These are phyloP conservation scores for Battus philenor DNA, from an alignment of 1,140 invertebrate genomes.

Conservation along the genomic window DNA sequence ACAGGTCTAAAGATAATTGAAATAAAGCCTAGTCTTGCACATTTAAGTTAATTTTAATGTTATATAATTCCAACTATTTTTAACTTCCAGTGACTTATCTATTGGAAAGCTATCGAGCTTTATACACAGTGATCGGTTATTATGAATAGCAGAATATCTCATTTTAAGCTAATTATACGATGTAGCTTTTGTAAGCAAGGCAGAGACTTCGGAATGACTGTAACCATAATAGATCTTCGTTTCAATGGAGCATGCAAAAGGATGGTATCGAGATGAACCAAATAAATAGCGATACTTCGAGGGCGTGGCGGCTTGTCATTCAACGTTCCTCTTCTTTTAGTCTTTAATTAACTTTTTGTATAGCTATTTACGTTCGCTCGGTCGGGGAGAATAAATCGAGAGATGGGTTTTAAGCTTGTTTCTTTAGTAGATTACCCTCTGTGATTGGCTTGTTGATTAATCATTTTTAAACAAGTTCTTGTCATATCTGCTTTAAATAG, in stretches of 20 bases:
- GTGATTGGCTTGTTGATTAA: too few species aligned
- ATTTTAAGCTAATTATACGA: neutral
- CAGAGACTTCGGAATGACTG: conserved; percentile 4
- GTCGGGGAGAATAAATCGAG: conserved; percentile 17
- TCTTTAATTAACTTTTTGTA: conserved; percentile 51
- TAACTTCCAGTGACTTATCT: too few species aligned
- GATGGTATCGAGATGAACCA: conserved; percentile 36
- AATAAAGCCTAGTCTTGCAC: too few species aligned
- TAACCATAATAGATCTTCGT: conserved; percentile 15
- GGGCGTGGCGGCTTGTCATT: conserved; percentile 52
- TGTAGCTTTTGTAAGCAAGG: neutral
- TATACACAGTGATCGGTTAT: too few species aligned
- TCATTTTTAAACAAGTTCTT: too few species aligned
- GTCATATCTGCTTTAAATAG: too few species aligned
- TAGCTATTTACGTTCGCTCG: conserved; percentile 23
- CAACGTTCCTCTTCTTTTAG: conserved; percentile 47
- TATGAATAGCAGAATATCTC: too few species aligned
- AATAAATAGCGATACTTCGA: conserved; percentile 58
- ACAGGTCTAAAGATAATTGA: too few species aligned
- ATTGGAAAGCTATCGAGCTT: too few species aligned
- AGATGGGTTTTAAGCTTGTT: neutral
- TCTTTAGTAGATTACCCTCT: too few species aligned
- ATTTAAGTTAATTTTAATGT: too few species aligned
- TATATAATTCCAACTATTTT: too few species aligned
- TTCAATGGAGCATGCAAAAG: conserved; percentile 48